Percentiles rank a stretch among this genome's conserved stretches.
These are phyloP conservation scores for Scaptomyza cyrtandrae DNA, from an alignment of 2,888 invertebrate genomes.

Conservation along the genomic window DNA sequence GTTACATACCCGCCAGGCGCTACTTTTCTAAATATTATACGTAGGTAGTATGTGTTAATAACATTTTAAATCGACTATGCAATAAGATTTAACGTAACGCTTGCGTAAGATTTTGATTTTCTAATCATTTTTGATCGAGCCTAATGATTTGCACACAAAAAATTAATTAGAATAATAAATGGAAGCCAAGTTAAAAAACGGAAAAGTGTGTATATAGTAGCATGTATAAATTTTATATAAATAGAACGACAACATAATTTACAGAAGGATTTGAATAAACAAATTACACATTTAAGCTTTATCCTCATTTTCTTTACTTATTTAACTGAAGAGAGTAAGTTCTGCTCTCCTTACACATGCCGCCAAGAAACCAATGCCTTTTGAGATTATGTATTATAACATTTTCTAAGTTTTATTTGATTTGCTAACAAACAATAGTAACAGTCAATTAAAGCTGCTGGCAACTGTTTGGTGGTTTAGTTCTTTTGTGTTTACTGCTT, in stretches of 20 bases:
- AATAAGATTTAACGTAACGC: constrained; percentile 17
- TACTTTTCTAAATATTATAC: constrained; percentile 7
- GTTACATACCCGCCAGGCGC: constrained; percentile 49
- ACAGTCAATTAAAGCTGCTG: constrained; percentile 39
- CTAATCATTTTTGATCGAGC: constrained; percentile 15
- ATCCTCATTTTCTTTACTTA: constrained; percentile 33
- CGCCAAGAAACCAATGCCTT: constrained; percentile 91
- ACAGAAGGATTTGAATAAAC: constrained; percentile 81
- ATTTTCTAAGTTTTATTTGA: constrained; percentile 30
- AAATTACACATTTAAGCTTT: constrained; percentile 46
- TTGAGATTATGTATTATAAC: constrained; percentile 67
- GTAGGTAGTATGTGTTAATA: constrained; percentile 5
- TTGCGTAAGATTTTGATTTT: neutral
- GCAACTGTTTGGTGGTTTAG: constrained; percentile 35
- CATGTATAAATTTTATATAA: constrained; percentile 23
- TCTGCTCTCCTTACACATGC: constrained; percentile 86
- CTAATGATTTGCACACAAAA: constrained; percentile 29
- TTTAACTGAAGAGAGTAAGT: constrained; percentile 9
- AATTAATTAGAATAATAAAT: constrained; percentile 39
- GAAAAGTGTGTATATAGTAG: constrained; percentile 21
- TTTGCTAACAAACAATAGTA: constrained; percentile 41
- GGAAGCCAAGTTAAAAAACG: constrained; percentile 36
- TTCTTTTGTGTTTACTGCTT: constrained; percentile 13
- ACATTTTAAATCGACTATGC: constrained; percentile 26
- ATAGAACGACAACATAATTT: constrained; percentile 68